phyloP scores from a whole-genome alignment of 2,888 invertebrate species.

The Cyclophora punctaria region DNA sequence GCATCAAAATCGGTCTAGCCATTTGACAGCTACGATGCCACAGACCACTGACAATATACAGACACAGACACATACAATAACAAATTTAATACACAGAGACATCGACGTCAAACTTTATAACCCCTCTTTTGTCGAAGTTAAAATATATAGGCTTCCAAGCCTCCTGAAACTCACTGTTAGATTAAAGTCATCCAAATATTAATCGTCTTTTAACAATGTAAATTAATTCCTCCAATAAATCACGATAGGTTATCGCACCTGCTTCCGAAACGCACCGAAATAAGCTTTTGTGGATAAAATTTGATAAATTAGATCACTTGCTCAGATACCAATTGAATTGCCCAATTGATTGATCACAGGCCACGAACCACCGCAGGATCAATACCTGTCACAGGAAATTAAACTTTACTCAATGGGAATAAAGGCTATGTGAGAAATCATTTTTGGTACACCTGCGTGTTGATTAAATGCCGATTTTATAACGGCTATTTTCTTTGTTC shows the following conservation, averaged over 20 bases:
- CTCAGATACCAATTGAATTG: conserved; percentile 33
- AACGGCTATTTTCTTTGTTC: conserved; percentile 9
- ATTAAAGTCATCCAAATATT: too few relatives aligned
- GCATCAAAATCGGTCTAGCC: too few relatives aligned
- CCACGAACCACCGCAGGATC: conserved; percentile 7
- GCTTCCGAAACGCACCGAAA: conserved; percentile 22
- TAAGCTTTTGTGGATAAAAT: conserved; percentile 30
- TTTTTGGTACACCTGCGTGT: conserved; percentile 22
- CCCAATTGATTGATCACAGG: conserved; percentile 34
- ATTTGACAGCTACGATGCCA: too few relatives aligned
- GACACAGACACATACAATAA: too few relatives aligned
- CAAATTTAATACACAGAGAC: too few relatives aligned
- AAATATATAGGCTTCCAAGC: too few relatives aligned
- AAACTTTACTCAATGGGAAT: conserved; percentile 11
- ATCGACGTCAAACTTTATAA: too few relatives aligned
- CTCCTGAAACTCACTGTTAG: too few relatives aligned
- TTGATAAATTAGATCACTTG: conserved; percentile 44
- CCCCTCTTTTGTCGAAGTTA: too few relatives aligned
- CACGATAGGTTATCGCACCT: conserved; percentile 25
- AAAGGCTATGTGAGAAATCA: conserved; percentile 1
- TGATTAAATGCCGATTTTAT: conserved; percentile 23
- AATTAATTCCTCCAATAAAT: conserved; percentile 13
- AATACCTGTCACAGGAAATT: conserved; percentile 11
- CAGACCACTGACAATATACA: too few relatives aligned
- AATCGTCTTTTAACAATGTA: too few relatives aligned